Base-by-base conservation (phyloP, 2,797 vertebrate genomes). In the Anas georgica region DNA sequence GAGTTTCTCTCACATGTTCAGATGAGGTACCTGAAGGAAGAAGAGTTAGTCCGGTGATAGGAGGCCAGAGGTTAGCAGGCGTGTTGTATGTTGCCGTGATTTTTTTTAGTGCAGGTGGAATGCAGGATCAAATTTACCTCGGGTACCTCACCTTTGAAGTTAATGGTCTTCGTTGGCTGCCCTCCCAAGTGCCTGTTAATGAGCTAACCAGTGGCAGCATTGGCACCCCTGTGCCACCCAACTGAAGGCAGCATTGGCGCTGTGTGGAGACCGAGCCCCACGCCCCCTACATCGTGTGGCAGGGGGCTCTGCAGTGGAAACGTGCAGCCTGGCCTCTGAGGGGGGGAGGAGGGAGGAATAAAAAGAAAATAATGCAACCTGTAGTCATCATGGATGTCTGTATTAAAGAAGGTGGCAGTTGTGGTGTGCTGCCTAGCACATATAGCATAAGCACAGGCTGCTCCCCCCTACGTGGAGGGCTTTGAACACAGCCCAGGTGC, bases 11-110 rank as follows among this genome's bases (percentile, higher is more conserved):
- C 79, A 66, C 64, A 3, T 88, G 76, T 73, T 95, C 59, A 81
- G 81, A 76, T 76, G 94, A 86, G 68, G 50, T 86, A 72, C 70
- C 78, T 89, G 73, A 60, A 93, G 84, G 72, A 92, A 63, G 67
- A 91, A 62, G 69, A 81, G 81, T 85, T 78, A 78, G 86, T 83
- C 83, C 83, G 70, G 83, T 88, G 56, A 52, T 58, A 83, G 88
- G 82, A 94, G 94, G 78, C 83, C 28, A 18, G 17, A 76, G 67
- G 64, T 85, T 87, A 94, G 72, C 75, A 90, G 66, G 52, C 12
- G 1, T 55, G 56, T 79, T 3, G 0, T 72, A 14, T 79, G 72
- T 78, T 79, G 62, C 77, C 33, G 43, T 46, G 29, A 43, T 43
- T 35, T 48, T 46, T 46, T 91, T 50, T 21, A 45, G 26, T 26